phyloP scores from a whole-genome alignment of 1,140 invertebrate genomes.

The Papilio glaucus region DNA sequence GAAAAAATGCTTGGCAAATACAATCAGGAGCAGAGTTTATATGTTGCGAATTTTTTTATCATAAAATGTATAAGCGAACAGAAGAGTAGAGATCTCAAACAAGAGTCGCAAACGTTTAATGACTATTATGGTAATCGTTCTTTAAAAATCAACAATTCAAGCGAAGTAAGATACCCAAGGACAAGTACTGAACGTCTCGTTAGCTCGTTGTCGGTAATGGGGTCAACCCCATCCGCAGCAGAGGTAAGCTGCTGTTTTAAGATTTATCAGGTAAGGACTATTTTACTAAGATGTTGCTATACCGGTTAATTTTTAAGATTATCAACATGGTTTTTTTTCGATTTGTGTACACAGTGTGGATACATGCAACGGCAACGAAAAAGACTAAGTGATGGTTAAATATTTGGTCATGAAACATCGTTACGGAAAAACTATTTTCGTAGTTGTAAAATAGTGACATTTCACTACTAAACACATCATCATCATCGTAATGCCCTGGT shows the following conservation, averaged over 20 bases:
- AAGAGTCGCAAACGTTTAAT: neutral
- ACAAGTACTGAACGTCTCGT: neutral
- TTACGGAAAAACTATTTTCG: too few species aligned
- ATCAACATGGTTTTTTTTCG: too few species aligned
- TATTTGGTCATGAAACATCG: too few species aligned
- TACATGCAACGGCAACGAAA: too few species aligned
- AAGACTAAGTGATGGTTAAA: too few species aligned
- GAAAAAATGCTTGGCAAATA: neutral
- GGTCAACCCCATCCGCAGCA: slow-evolving; percentile 1
- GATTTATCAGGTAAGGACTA: neutral
- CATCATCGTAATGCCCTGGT: too few species aligned
- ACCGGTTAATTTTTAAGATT: too few species aligned
- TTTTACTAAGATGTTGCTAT: neutral
- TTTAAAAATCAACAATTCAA: neutral
- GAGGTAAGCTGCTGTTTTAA: slow-evolving; percentile 10
- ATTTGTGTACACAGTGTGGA: too few species aligned
- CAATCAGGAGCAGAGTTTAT: neutral
- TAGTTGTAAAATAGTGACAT: too few species aligned
- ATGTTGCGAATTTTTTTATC: neutral
- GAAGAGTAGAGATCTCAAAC: too few species aligned
- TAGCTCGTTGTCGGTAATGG: neutral
- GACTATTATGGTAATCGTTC: neutral
- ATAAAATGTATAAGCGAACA: neutral
- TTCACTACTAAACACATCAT: too few species aligned
- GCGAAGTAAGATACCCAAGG: neutral